Percentiles rank a stretch among this genome's conserved stretches.
Evolutionary conservation across 2,888 invertebrate species (phyloP).

Genomic region (Andrena haemorrhoa): DNA sequence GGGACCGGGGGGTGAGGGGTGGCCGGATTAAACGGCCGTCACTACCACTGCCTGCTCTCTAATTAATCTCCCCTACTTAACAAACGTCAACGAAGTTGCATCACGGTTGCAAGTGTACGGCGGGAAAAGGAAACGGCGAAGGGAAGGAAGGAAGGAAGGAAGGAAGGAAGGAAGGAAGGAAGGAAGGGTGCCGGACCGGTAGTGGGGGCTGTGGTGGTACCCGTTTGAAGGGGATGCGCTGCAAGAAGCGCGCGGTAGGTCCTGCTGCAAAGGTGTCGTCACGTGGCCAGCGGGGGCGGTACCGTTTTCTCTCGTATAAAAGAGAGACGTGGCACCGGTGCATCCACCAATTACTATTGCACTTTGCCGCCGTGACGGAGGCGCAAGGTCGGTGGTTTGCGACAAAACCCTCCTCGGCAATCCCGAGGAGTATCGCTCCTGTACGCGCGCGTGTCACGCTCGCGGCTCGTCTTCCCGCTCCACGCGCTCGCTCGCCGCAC

Average conservation of each 20-base stretch:
- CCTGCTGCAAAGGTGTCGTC: conserved; percentile 72
- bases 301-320: conserved; percentile 76
- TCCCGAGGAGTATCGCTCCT: conserved; percentile 3
- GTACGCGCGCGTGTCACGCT: conserved; percentile 38
- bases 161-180: conserved; percentile 32
- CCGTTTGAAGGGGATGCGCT: conserved; percentile 68
- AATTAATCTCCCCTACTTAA: neutral
- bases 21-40: neutral
- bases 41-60: neutral
- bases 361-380: conserved; percentile 67
- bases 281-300: conserved; percentile 76
- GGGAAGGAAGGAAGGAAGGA: conserved; percentile 29
- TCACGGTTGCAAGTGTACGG: neutral
- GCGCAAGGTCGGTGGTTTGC: conserved; percentile 52
- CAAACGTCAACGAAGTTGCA: neutral
- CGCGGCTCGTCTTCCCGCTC: conserved; percentile 16
- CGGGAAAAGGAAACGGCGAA: conserved; percentile 14
- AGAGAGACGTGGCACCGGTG: conserved; percentile 75
- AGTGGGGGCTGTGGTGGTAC: conserved; percentile 60
- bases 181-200: conserved; percentile 48
- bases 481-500: neutral
- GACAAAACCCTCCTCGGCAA: conserved; percentile 40
- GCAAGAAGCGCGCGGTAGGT: conserved; percentile 70
- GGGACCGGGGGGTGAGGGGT: no score
- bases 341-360: conserved; percentile 78